Conservation (phyloP, 2,888 invertebrate species). For the Nomada hirtipes region DNA sequence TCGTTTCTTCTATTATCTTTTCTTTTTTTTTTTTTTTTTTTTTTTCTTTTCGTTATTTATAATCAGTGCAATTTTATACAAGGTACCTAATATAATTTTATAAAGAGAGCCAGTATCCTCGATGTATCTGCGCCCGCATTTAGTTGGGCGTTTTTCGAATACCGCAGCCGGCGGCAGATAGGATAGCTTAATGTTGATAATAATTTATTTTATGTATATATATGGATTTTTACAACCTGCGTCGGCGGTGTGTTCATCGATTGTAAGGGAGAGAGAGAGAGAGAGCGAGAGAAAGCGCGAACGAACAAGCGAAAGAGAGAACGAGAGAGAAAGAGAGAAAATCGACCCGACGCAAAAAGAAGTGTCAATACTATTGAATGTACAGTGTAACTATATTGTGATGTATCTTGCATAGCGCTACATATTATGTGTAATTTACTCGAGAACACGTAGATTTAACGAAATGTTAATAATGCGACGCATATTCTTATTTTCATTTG, state of each 20-base stretch:
- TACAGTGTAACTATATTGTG: slow-evolving; percentile 85
- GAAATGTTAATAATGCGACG: slow-evolving; percentile 68
- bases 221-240: slow-evolving; percentile 81
- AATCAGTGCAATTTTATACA: slow-evolving; percentile 84
- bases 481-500: slow-evolving; percentile 68
- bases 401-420: slow-evolving; percentile 82
- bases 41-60: slow-evolving; percentile 77
- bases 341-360: slow-evolving; percentile 61
- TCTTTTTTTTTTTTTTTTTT: slow-evolving; percentile 32
- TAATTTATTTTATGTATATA: slow-evolving; percentile 84
- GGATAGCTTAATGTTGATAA: slow-evolving; percentile 83
- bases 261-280: slow-evolving; percentile 17
- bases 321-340: slow-evolving; percentile 19
- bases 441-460: slow-evolving; percentile 70
- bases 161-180: slow-evolving; percentile 74
- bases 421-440: slow-evolving; percentile 75
- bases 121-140: slow-evolving; percentile 74
- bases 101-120: slow-evolving; percentile 84
- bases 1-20: slow-evolving; percentile 14
- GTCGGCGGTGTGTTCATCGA: slow-evolving; percentile 71
- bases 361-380: slow-evolving; percentile 80
- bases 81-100: slow-evolving; percentile 84
- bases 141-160: slow-evolving; percentile 61
- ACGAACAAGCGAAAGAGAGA: slow-evolving; percentile 25
- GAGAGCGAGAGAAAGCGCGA: slow-evolving; percentile 26